Conservation (phyloP, 1,140 invertebrate genomes). For the Orchestia grillus region DNA sequence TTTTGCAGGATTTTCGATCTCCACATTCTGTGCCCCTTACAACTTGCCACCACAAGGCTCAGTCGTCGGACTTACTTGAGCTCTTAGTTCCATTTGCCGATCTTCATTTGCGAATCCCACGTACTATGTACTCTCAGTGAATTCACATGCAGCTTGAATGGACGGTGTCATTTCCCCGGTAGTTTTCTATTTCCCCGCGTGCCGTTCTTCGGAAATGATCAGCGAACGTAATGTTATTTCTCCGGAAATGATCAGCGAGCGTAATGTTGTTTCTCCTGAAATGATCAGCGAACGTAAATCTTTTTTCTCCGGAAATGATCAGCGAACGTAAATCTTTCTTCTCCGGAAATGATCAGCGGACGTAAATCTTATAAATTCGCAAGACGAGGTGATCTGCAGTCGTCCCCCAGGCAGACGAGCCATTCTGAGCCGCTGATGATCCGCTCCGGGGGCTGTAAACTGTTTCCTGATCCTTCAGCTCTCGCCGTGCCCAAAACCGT, state of each 20-base stretch:
- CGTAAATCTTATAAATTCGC: constrained; percentile 25
- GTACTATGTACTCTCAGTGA: neutral
- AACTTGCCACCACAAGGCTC: too few species aligned
- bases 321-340: neutral
- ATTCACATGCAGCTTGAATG: neutral
- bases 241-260: too few species aligned
- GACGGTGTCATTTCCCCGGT: neutral
- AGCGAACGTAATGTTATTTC: too few species aligned
- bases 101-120: neutral
- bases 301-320: too few species aligned
- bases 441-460: neutral
- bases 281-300: too few species aligned
- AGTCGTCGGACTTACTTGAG: too few species aligned
- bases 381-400: constrained; percentile 8
- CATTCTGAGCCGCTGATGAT: neutral
- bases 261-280: too few species aligned
- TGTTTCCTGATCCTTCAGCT: neutral
- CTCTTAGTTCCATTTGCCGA: too few species aligned
- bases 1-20: too few species aligned
- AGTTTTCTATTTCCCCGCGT: neutral
- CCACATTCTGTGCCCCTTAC: too few species aligned
- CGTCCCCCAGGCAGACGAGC: constrained; percentile 8
- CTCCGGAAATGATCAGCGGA: neutral
- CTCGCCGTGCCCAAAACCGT: neutral
- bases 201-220: too few species aligned